These are phyloP conservation scores for Spongilla lacustris DNA, from an alignment of 37 sponge, comb jelly and placozoan genomes.

Conservation along the genomic window DNA sequence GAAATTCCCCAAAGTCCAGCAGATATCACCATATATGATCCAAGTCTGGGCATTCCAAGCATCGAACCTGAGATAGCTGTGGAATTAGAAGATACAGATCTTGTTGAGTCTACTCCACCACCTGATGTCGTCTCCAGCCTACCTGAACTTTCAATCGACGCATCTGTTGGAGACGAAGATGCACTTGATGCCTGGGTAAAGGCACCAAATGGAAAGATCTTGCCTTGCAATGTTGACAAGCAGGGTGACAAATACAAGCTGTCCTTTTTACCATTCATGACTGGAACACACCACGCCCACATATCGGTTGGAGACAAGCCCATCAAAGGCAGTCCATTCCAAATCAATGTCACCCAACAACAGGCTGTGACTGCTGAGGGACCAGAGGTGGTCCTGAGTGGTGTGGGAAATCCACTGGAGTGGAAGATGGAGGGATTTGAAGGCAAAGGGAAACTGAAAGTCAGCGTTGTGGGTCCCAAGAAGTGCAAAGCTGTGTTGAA, in stretches of 20 bases:
- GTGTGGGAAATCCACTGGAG: background rate
- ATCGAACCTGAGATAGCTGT: background rate
- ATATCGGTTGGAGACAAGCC: conserved; percentile 16
- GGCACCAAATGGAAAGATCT: background rate
- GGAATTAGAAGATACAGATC: background rate
- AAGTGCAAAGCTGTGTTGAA: background rate
- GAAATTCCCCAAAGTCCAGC: background rate
- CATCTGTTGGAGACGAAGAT: background rate
- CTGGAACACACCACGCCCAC: background rate
- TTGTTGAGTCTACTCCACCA: background rate
- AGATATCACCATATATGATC: background rate
- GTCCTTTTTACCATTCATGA: background rate
- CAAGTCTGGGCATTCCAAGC: background rate
- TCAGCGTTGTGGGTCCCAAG: background rate
- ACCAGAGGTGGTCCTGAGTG: background rate
- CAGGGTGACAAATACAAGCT: background rate
- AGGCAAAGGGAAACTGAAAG: background rate
- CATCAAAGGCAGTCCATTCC: conserved; percentile 27
- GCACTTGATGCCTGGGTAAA: background rate
- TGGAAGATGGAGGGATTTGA: background rate
- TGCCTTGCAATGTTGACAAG: background rate
- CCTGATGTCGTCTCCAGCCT: background rate
- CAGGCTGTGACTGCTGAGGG: background rate
- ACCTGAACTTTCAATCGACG: background rate
- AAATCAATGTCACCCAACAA: conserved; percentile 17